Base-by-base conservation (phyloP, 2,797 vertebrate species). In the Mycteria americana region DNA sequence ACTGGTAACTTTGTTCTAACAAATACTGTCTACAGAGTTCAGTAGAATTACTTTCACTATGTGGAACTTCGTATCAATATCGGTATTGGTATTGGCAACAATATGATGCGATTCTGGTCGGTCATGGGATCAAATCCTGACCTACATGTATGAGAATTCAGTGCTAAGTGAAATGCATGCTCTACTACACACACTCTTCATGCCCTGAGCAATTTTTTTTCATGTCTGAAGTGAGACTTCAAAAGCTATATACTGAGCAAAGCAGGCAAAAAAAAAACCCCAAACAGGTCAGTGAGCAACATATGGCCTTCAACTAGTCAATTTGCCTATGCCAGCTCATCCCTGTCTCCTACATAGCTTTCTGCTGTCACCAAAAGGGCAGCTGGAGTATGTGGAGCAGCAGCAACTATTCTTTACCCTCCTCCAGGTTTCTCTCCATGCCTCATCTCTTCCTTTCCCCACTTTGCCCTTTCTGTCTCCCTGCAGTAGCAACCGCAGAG, bases 341-440 rank as follows among this genome's bases (percentile, higher is more conserved):
- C 78, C 60, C 68, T 31, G 37, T 93, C 75, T 91, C 79, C 94
- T 81, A 85, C 72, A 62, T 7, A 68, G 78, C 60, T 30, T 72
- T 74, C 91, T 72, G 48, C 78, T 80, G 27, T 4, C 92, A 87
- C 91, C 95, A 92, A 78, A 95, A 89, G 57, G 91, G 85, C 95
- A 96, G 89, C 75, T 64, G 78, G 77, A 88, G 75, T 46, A 80
- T 2, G 1, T 1, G 7, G 41, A 54, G 87, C 24, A 24, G 81
- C 84, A 94, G 82, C 68, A 85, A 22, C 68, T 51, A 57, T 7
- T 88, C 18, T 9, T 68, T 77, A 80, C 51, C 75, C 53, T 96
- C 89, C 87, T 85, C 82, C 87, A 64, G 62, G 62, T 81, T 93
- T 89, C 88, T 92, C 57, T 88, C 82, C 28, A 7, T 59, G 85